These are phyloP conservation scores for Ptychodera flava DNA, from an alignment of 35 echinoderm and acorn worm genomes.

Conservation along the genomic window DNA sequence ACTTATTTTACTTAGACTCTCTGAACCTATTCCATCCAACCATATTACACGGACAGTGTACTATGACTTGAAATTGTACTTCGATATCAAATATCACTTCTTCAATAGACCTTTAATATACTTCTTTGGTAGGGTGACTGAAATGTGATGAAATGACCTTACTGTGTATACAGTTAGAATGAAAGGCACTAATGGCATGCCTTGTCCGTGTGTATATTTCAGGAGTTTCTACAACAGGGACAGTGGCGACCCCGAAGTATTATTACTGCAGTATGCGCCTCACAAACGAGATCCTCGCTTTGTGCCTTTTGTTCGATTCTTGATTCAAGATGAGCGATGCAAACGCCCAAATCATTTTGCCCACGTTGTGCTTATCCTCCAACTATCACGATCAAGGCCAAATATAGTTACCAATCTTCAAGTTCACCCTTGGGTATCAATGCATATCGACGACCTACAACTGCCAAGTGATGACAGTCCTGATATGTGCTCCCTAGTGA, in stretches of 20 bases:
- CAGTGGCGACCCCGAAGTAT: background rate
- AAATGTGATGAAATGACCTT: too few relatives aligned
- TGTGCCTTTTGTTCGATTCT: background rate
- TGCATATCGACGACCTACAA: background rate
- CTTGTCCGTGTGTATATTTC: too few relatives aligned
- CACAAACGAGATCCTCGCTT: background rate
- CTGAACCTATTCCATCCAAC: too few relatives aligned
- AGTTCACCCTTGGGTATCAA: background rate
- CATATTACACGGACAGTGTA: too few relatives aligned
- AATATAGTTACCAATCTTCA: background rate
- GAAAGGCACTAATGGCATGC: too few relatives aligned
- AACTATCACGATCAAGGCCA: background rate
- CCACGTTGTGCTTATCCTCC: background rate
- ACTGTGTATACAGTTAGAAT: too few relatives aligned
- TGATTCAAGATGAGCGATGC: background rate
- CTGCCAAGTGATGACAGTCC: background rate
- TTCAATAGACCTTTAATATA: too few relatives aligned
- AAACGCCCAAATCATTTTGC: background rate
- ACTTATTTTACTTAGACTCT: too few relatives aligned
- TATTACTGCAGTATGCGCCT: background rate
- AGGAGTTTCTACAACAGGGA: too few relatives aligned
- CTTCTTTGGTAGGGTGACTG: too few relatives aligned
- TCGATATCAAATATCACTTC: too few relatives aligned
- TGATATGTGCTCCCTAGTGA: background rate
- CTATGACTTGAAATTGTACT: too few relatives aligned